phyloP scores from a whole-genome alignment of 2,888 invertebrate species.

The Saturnia pavonia region DNA sequence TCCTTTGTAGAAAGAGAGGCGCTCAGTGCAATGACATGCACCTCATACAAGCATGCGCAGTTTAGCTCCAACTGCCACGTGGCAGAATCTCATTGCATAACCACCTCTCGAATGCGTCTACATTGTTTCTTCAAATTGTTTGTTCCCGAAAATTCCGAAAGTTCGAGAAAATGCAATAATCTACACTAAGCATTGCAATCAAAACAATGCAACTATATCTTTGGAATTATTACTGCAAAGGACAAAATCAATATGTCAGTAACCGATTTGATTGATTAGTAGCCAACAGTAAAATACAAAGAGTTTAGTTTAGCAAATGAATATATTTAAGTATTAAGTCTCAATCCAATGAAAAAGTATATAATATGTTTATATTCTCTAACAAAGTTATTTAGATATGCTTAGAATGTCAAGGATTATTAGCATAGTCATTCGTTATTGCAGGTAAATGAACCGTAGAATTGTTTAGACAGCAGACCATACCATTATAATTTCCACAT shows the following conservation, averaged over 20 bases:
- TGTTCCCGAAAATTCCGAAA: neutral
- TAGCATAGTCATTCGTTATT: conserved; percentile 39
- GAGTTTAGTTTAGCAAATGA: neutral
- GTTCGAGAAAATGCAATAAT: neutral
- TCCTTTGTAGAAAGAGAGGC: conserved; percentile 10
- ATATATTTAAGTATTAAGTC: neutral
- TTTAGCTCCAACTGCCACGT: conserved; percentile 58
- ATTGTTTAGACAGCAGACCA: conserved; percentile 23
- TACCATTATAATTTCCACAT: neutral
- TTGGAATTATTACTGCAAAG: neutral
- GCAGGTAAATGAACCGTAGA: conserved; percentile 49
- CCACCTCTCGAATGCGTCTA: conserved; percentile 43
- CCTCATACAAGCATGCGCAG: conserved; percentile 63
- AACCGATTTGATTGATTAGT: neutral
- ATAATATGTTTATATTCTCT: conserved; percentile 34
- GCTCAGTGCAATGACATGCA: conserved; percentile 51
- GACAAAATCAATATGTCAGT: neutral
- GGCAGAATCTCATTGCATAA: conserved; percentile 75
- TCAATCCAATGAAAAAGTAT: neutral
- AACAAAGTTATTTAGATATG: conserved; percentile 47
- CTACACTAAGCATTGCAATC: neutral
- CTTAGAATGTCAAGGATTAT: conserved; percentile 41
- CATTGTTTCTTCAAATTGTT: neutral
- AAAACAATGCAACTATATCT: neutral
- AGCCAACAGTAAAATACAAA: neutral